phyloP scores from a whole-genome alignment of 2,888 invertebrate genomes.

The Leptodirus hochenwartii region DNA sequence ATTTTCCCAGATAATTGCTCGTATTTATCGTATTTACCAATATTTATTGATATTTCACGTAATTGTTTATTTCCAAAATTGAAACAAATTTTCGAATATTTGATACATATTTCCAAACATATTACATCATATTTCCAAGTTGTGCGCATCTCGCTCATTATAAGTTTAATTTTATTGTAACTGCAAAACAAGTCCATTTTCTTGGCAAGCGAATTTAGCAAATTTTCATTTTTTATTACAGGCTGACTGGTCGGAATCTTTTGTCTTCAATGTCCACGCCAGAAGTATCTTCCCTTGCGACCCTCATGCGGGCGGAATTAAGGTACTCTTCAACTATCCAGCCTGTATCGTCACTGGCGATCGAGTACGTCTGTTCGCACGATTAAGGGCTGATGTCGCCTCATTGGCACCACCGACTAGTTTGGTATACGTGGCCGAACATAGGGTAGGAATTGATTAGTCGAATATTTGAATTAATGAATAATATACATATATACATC shows the following conservation, averaged over 20 bases:
- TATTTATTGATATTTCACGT: too few species aligned
- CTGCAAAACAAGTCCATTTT: too few species aligned
- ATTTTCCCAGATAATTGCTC: too few species aligned
- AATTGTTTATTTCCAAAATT: too few species aligned
- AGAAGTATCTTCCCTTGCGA: slow-evolving; percentile 72
- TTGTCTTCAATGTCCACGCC: slow-evolving; percentile 69
- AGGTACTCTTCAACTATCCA: slow-evolving; percentile 70
- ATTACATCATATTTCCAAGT: too few species aligned
- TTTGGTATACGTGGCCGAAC: slow-evolving; percentile 45
- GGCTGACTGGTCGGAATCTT: slow-evolving; percentile 74
- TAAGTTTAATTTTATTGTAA: too few species aligned
- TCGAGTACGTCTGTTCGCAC: slow-evolving; percentile 61
- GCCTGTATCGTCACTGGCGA: slow-evolving; percentile 64
- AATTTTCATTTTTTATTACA: slow-evolving; percentile 18
- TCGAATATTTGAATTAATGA: too few species aligned
- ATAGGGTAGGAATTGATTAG: slow-evolving; percentile 37
- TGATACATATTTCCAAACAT: too few species aligned
- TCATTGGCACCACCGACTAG: slow-evolving; percentile 46
- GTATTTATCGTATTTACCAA: too few species aligned
- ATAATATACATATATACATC: too few species aligned
- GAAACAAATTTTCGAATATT: too few species aligned
- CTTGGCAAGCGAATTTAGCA: neutral
- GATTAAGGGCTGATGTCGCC: slow-evolving; percentile 48
- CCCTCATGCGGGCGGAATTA: slow-evolving; percentile 46
- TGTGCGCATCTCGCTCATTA: too few species aligned